A percentile compares a stretch with the other conserved stretches of the same genome.
phyloP scores from a whole-genome alignment of 2,113 vertebrate species.

The Lasiurus borealis region DNA sequence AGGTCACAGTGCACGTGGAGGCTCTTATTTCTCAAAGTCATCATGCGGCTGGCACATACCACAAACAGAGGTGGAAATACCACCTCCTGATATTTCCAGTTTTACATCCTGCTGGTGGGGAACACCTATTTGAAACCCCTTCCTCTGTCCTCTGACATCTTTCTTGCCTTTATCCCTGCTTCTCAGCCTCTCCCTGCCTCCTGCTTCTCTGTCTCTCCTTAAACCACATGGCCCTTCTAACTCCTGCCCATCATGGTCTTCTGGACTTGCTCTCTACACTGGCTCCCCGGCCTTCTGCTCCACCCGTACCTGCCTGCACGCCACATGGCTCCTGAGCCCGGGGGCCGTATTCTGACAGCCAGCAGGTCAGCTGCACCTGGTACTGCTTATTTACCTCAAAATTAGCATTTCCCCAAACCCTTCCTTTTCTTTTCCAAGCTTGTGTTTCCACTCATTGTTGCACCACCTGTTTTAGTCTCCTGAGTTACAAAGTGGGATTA shows the following conservation, averaged over 20 bases:
- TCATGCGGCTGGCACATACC: neutral
- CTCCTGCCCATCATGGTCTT: neutral
- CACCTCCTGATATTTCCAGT: neutral
- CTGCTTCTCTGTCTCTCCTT: neutral
- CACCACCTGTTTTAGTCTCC: neutral
- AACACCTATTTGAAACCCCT: neutral
- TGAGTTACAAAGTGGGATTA: neutral
- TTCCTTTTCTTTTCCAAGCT: neutral
- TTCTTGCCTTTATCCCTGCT: neutral
- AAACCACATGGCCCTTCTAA: neutral
- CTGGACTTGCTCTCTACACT: neutral
- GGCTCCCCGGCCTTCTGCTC: neutral
- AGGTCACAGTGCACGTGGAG: neutral
- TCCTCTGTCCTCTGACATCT: neutral
- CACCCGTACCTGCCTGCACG: neutral
- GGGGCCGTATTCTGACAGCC: neutral
- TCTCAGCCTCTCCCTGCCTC: neutral
- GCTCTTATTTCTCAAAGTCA: neutral
- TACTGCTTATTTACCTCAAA: neutral
- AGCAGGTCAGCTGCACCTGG: neutral
- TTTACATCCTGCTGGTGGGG: neutral
- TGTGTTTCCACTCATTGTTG: neutral
- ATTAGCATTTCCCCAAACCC: neutral
- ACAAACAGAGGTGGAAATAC: neutral
- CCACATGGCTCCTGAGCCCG: neutral